Evolutionary conservation across 2,797 vertebrate genomes (phyloP).

Genomic region (Aselliscus stoliczkanus): DNA sequence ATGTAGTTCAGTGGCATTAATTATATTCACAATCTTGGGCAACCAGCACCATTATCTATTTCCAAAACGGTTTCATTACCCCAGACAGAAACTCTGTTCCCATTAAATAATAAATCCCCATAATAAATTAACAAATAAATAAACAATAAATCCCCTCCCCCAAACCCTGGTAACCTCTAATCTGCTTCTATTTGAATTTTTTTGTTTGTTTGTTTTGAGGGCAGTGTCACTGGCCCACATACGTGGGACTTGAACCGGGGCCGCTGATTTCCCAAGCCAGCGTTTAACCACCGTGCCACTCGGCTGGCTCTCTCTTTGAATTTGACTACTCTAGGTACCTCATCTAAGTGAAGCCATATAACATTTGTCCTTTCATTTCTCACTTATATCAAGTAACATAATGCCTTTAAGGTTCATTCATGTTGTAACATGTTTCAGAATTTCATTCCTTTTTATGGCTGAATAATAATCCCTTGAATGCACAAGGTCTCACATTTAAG

Average conservation of each 20-base stretch:
- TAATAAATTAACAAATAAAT: neutral
- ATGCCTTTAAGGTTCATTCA: neutral
- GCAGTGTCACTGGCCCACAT: too few species aligned
- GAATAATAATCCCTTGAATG: neutral
- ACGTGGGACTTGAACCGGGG: too few species aligned
- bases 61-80: neutral
- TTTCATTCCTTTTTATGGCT: neutral
- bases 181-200: too few species aligned
- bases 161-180: neutral
- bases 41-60: neutral
- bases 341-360: neutral
- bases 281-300: too few species aligned
- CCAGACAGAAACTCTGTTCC: neutral
- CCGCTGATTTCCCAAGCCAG: too few species aligned
- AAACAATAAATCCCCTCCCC: neutral
- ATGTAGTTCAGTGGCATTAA: neutral
- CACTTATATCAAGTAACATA: neutral
- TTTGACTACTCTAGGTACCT: neutral
- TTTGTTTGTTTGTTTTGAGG: too few species aligned
- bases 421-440: neutral
- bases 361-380: neutral
- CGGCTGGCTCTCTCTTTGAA: neutral
- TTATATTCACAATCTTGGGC: neutral
- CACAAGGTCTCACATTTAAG: too few species aligned
- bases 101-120: neutral